Base-by-base conservation (phyloP, 2,797 vertebrate species). In the Labeo calbasu region DNA sequence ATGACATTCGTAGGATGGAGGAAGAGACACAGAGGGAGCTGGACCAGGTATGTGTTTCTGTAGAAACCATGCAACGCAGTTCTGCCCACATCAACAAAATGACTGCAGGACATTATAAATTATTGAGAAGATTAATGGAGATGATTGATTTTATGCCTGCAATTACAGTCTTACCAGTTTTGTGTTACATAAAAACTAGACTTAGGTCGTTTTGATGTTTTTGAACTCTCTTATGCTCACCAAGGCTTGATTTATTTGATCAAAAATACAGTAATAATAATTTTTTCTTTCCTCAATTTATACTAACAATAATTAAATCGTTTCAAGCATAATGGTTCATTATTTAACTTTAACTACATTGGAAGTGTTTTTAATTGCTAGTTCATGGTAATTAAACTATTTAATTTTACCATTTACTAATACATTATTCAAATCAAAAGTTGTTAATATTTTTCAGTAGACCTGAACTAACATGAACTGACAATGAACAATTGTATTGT, bases 21-120 rank as follows among this genome's bases (percentile, higher is more conserved):
- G 91, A 94, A 51, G 91, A 93, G 85, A 94, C 93, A 2, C 92
- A 93, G 87, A 86, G 86, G 69, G 93, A 94, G 84, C 88, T 94
- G 71, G 91, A 94, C 77, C 91, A 93, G 92, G 93, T 94, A 73
- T 19, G n/a, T 12, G 5, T 72, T 63, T 53, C 32, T 63, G 4
- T 48, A 70, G 46, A 61, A 63, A 73, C 21, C 28, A 59, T 46
- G 19, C 23, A 19, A 55, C 1, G 21, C 36, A 68, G 21, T 43
- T 25, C 4, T 66, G 59, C 21, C 6, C 21, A 32, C 28, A 51
- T 59, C 40, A 36, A 19, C 25, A 12, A 25, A 75, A 75, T 13
- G 28, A 32, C 50, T 13, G 72, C 50, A 55, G 17, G 10, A 50
- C 15, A 1, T 50, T 17, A 15, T 28, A 1, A 17, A 25, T 71